Base-by-base conservation (phyloP, 2,797 vertebrate genomes). In the Myotis myotis region DNA sequence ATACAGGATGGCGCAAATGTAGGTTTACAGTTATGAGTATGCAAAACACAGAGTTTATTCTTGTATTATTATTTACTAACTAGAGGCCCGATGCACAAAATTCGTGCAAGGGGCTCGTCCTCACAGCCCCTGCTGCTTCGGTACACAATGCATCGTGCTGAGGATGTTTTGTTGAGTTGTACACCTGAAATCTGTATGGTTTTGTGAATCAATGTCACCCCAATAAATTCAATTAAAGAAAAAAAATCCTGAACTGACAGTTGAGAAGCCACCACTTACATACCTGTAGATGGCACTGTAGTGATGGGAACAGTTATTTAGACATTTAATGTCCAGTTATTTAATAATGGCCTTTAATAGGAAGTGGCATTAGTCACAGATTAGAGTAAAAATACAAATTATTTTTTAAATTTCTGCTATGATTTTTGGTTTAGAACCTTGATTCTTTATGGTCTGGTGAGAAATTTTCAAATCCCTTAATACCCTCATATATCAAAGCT, bases 261-360 rank as follows among this genome's bases (percentile, higher is more conserved):
- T 78, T 41, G 44, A 87, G 88, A 71, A 72, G 23, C 5, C 25
- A 5, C 55, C 17, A n/a, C 1, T 44, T 72, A 19, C 3, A 2
- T 17, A 88, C 83, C 57, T 70, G 87, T 55, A 96, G 96, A 41
- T 92, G 93, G 95, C 78, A 55, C 86, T 89, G 10, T 72, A 76
- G 87, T 36, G 30, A 84, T 76, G 38, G 44, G 6, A 74, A 87
- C 36, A 19, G 51, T 47, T 79, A 55, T 53, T 82, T 53, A 88
- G 41, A 70, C 33, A 85, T 83, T 72, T 68, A 71, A 87, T 44
- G 78, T 28, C 23, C 62, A 82, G 49, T 72, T 60, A 80, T 87
- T 72, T 70, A 30, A 70, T 51, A 91, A 66, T 36, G 19, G 6
- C 38, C 23, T 68, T 93, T 41, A 71, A 57, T 28, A 68, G 41